Percentiles rank a stretch among this genome's conserved stretches.
Evolutionary conservation across 2,113 vertebrate species (phyloP).

Genomic region (Paramormyrops kingsleyae): DNA sequence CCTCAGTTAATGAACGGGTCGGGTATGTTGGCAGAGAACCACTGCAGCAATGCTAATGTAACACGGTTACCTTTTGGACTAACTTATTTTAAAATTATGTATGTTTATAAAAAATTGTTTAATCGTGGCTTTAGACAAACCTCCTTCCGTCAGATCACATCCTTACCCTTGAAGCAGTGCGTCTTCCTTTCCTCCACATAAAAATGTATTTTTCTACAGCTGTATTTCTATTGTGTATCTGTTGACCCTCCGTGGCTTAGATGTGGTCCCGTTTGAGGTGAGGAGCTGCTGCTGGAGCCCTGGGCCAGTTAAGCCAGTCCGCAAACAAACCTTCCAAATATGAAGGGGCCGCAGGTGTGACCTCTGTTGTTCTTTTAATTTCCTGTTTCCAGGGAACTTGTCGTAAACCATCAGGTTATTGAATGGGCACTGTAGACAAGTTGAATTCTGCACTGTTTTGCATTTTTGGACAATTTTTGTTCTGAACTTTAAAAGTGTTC

Average conservation of each 20-base stretch:
- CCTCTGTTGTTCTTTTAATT: background rate
- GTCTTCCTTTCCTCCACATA: background rate
- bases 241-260: background rate
- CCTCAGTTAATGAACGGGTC: background rate
- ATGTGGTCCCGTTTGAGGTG: background rate
- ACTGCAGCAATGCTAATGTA: background rate
- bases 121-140: background rate
- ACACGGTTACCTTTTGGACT: background rate
- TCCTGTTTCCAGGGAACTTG: background rate
- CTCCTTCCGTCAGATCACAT: background rate
- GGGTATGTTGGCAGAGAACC: background rate
- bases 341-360: background rate
- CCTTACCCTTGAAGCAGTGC: background rate
- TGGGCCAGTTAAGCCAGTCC: background rate
- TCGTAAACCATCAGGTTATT: background rate
- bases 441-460: background rate
- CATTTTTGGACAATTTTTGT: background rate
- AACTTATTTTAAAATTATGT: background rate
- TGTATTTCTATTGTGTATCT: background rate
- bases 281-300: background rate
- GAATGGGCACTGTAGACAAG: background rate
- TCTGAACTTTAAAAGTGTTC: background rate
- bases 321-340: background rate
- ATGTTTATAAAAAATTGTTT: background rate
- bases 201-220: background rate